A percentile compares a stretch with the other conserved stretches of the same genome.
Evolutionary conservation across 2,888 invertebrate genomes (phyloP).

Genomic region (Cataglyphis rosenhaueri): DNA sequence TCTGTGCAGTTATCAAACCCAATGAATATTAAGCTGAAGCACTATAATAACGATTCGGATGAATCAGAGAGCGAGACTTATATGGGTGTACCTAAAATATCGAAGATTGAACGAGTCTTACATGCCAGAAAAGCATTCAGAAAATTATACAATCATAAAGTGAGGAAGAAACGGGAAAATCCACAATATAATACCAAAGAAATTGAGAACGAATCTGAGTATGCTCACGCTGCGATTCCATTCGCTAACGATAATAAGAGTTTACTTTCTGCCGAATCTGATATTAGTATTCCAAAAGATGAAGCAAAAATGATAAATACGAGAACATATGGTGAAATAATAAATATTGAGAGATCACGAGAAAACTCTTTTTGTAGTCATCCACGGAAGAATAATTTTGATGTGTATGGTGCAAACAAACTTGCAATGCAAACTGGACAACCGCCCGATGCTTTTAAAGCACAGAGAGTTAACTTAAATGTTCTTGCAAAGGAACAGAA

Average conservation of each 20-base stretch:
- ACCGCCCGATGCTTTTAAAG: neutral
- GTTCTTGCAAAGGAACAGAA: conserved; percentile 16
- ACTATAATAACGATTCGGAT: conserved; percentile 21
- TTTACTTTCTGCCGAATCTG: conserved; percentile 66
- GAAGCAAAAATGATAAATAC: conserved; percentile 43
- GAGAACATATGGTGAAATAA: neutral
- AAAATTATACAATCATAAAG: conserved; percentile 47
- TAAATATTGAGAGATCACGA: neutral
- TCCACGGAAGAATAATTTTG: neutral
- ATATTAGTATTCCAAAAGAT: conserved; percentile 73
- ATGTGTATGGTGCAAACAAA: neutral
- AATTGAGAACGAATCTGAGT: neutral
- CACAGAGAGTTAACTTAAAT: neutral
- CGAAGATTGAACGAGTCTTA: conserved; percentile 51
- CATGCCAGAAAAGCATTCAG: conserved; percentile 19
- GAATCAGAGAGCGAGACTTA: conserved; percentile 72
- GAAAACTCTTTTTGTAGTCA: neutral
- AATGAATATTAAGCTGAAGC: neutral
- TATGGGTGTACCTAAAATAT: conserved; percentile 73
- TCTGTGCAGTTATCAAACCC: neutral
- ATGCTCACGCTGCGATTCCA: neutral
- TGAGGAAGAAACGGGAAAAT: neutral
- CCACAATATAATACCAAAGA: neutral
- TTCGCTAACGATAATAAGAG: neutral
- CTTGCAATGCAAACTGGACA: neutral